phyloP scores from a whole-genome alignment of 2,888 invertebrate species.

The Cerceris ruficornis region DNA sequence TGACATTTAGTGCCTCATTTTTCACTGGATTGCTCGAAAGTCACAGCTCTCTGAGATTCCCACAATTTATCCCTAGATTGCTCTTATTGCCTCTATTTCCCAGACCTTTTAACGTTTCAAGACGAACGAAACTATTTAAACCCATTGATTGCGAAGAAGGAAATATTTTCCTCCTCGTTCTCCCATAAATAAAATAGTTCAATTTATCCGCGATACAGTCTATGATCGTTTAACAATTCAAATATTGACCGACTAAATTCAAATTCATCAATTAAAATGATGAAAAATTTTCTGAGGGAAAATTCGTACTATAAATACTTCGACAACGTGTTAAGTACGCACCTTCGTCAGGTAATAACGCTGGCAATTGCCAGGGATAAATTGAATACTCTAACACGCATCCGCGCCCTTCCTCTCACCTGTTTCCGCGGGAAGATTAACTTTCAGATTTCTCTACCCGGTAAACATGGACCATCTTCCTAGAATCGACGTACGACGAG shows the following conservation, averaged over 20 bases:
- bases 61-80: background rate
- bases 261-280: no score
- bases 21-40: background rate
- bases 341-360: background rate
- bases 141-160: background rate
- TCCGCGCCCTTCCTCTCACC: background rate
- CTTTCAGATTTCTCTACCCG: conserved; percentile 51
- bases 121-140: background rate
- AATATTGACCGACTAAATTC: no score
- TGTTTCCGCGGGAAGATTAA: conserved; percentile 49
- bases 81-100: background rate
- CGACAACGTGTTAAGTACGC: background rate
- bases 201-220: no score
- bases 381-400: conserved; percentile 43
- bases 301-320: background rate
- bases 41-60: background rate
- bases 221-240: no score
- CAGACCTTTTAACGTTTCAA: background rate
- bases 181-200: no score
- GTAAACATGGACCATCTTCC: conserved; percentile 37
- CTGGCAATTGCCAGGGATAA: conserved; percentile 26
- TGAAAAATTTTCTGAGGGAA: no score
- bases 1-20: conserved; percentile 14
- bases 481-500: conserved; percentile 33
- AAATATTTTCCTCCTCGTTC: no score